These are phyloP conservation scores for Xiphophorus couchianus DNA, from an alignment of 2,113 vertebrate species.

Conservation along the genomic window DNA sequence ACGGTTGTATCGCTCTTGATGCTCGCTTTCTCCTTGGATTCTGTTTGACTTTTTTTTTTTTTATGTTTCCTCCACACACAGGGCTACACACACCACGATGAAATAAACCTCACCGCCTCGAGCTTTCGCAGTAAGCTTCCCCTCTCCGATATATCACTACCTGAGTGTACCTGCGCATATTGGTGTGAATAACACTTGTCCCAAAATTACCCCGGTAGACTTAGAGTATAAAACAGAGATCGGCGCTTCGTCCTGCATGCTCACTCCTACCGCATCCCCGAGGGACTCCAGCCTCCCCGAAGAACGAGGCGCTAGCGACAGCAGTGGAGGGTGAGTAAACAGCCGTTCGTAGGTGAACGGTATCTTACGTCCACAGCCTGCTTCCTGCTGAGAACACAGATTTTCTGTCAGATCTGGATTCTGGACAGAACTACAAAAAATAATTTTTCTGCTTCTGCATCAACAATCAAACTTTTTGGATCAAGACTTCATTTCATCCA, in stretches of 20 bases:
- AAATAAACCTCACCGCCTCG: conserved; percentile 40
- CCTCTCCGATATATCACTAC: neutral
- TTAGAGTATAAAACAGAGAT: conserved; percentile 72
- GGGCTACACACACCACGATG: conserved; percentile 42
- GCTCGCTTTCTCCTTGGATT: neutral
- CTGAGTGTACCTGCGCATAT: conserved; percentile 36
- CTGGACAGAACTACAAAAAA: too few species aligned
- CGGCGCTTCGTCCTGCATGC: conserved; percentile 77
- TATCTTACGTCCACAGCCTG: neutral
- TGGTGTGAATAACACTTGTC: neutral
- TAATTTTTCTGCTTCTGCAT: neutral
- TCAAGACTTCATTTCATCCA: too few species aligned
- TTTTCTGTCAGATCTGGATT: too few species aligned
- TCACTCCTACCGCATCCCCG: conserved; percentile 81
- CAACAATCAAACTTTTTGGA: too few species aligned
- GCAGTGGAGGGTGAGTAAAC: conserved; percentile 71
- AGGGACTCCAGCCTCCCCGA: conserved; percentile 64
- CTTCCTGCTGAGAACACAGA: neutral
- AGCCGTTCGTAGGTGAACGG: neutral
- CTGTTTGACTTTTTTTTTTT: conserved; percentile 5
- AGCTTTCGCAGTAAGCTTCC: conserved; percentile 56
- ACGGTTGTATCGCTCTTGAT: neutral
- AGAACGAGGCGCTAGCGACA: conserved; percentile 68
- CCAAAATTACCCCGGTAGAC: conserved; percentile 31
- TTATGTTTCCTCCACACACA: conserved; percentile 15